Base-by-base conservation (phyloP, 2,888 invertebrate species). In the Melanostoma mellinum region DNA sequence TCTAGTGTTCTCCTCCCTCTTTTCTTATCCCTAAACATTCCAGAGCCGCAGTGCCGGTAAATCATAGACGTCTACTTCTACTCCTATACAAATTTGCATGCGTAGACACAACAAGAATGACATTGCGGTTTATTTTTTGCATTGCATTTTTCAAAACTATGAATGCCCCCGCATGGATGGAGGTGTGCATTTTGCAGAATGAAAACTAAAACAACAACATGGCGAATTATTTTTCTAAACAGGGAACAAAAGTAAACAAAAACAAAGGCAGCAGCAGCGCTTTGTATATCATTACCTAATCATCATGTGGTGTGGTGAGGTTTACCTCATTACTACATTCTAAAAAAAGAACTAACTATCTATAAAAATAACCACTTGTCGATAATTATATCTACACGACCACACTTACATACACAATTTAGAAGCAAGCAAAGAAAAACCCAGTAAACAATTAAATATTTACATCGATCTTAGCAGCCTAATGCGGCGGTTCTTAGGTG, bases 51-150 rank as follows among this genome's bases (percentile, higher is more conserved):
- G 9, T 63, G 48, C 35, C 55, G 63, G 20, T 20, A 20, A 20
- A 20, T 20, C 20, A 20, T 0, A 20, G 20, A 20, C 20, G 20
- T 20, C 20, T 20, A 20, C 20, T 20, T 67, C 74, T 56, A 6
- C 52, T 71, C 69, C 61, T 38, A 63, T 69, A 69, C 63, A 69
- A n/a, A n/a, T 55, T 67, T 6, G 30, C 46, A 5, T 20, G 67
- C 72, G 36, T 50, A 81, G 77, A 77, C 81, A 81, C 32, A 81
- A 81, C 72, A 77, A 36, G 46, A 77, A 50, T 72, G 81, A 81
- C 81, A 81, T 77, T 81, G 77, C 81, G 72, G 60, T 69, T 80
- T 77, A 20, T 76, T 61, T 35, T 48, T 50, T 67, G 50, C 65
- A 67, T 30, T 65, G 9, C 32, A 72, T 40, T 35, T 46, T 36